phyloP scores from a whole-genome alignment of 2,113 vertebrate species.

The Odobenus rosmarus region DNA sequence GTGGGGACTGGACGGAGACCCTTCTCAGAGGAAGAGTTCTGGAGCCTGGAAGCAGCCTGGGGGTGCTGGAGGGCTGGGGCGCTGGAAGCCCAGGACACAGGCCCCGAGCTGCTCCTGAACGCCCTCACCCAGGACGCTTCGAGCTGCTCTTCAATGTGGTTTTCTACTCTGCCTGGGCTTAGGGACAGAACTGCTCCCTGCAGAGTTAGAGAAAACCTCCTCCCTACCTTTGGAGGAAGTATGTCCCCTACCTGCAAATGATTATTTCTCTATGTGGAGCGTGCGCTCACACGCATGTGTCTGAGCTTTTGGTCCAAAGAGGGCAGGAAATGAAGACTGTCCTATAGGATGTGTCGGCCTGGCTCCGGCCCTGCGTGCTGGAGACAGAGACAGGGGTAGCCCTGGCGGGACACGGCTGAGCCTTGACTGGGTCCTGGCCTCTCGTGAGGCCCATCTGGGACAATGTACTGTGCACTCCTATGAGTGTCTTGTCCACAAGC shows the following conservation, averaged over 20 bases:
- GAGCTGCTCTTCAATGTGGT: rapidly evolving
- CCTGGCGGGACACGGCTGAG: neutral
- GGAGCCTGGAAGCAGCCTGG: neutral
- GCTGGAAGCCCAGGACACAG: neutral
- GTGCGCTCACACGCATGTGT: neutral
- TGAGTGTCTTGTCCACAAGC: neutral
- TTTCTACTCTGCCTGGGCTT: neutral
- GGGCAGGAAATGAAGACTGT: neutral
- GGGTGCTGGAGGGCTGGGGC: rapidly evolving
- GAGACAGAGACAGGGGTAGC: neutral
- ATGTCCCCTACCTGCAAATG: neutral
- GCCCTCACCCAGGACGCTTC: neutral
- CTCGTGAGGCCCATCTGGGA: neutral
- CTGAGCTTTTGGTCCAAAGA: neutral
- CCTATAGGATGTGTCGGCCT: neutral
- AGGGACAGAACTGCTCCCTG: neutral
- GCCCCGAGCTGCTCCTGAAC: neutral
- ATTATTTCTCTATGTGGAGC: neutral
- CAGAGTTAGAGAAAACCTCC: neutral
- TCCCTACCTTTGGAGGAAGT: neutral
- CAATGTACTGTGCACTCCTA: neutral
- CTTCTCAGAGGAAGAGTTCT: neutral
- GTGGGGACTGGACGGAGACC: neutral
- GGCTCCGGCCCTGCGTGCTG: rapidly evolving
- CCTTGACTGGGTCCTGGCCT: neutral